A percentile compares a stretch with the other conserved stretches of the same genome.
These are phyloP conservation scores for Andrena fulva DNA, from an alignment of 2,888 invertebrate species.

Conservation along the genomic window DNA sequence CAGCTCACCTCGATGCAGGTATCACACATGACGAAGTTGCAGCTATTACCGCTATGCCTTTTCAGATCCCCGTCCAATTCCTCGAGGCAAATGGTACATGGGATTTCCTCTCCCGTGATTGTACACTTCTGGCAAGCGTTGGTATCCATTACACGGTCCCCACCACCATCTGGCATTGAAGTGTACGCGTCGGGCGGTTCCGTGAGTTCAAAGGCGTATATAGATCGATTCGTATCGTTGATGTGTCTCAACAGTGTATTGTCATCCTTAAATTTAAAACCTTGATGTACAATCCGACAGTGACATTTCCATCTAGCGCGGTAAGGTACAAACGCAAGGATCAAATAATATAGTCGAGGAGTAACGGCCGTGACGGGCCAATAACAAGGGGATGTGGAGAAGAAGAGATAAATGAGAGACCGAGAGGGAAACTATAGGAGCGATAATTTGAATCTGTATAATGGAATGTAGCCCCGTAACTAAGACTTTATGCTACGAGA, in stretches of 20 bases:
- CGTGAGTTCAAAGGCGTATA: slow-evolving; percentile 85
- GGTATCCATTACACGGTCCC: slow-evolving; percentile 72
- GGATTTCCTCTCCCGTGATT: slow-evolving; percentile 77
- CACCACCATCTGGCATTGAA: slow-evolving; percentile 72
- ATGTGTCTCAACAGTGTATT: slow-evolving; percentile 86
- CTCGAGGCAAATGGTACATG: slow-evolving; percentile 88
- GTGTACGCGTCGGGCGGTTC: slow-evolving; percentile 81
- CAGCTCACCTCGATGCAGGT: slow-evolving; percentile 87
- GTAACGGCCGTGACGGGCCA: slow-evolving; percentile 32
- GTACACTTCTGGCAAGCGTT: slow-evolving; percentile 75
- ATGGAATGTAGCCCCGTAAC: slow-evolving; percentile 83
- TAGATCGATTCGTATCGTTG: slow-evolving; percentile 85
- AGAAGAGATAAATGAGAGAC: background rate
- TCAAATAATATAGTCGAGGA: slow-evolving; percentile 63
- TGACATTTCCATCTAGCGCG: slow-evolving; percentile 65
- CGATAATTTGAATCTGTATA: slow-evolving; percentile 68
- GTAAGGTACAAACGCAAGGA: slow-evolving; percentile 71
- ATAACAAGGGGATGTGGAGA: slow-evolving; percentile 16
- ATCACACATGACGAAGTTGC: slow-evolving; percentile 86
- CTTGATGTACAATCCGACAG: slow-evolving; percentile 69
- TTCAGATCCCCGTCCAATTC: slow-evolving; percentile 86
- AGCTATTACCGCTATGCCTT: slow-evolving; percentile 86
- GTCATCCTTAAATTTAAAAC: slow-evolving; percentile 85
- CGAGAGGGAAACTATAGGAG: slow-evolving; percentile 17
- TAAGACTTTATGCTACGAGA: slow-evolving; percentile 78